A percentile compares a stretch with the other conserved stretches of the same genome.
These are phyloP conservation scores for Nymphalis c-album DNA, from an alignment of 2,888 invertebrate species.

Conservation along the genomic window DNA sequence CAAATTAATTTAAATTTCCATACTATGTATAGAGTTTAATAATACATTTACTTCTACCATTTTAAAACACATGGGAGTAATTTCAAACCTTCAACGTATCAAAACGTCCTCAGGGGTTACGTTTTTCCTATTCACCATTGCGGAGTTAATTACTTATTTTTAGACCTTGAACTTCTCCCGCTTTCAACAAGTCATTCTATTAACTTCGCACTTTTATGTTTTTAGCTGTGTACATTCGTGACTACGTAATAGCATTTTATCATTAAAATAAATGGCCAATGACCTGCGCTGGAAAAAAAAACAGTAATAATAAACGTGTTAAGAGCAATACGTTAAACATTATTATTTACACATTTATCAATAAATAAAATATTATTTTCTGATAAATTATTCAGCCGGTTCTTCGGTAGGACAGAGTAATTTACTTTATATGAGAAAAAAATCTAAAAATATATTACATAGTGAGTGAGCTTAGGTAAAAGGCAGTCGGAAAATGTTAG, in stretches of 20 bases:
- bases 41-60: not conserved
- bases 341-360: too few relatives aligned
- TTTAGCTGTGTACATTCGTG: not conserved
- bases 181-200: not conserved
- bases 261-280: too few relatives aligned
- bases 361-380: too few relatives aligned
- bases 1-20: not conserved
- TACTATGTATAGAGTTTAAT: not conserved
- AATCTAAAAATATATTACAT: too few relatives aligned
- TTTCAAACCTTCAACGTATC: not conserved
- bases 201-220: not conserved
- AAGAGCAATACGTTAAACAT: too few relatives aligned
- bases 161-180: slow-evolving; percentile 1
- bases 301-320: too few relatives aligned
- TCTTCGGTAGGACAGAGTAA: too few relatives aligned
- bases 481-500: too few relatives aligned
- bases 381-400: too few relatives aligned
- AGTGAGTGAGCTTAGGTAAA: too few relatives aligned
- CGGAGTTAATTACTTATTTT: slow-evolving; percentile 3
- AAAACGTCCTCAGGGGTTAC: not conserved
- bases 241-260: not conserved
- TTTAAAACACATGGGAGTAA: not conserved
- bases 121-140: not conserved
- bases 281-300: too few relatives aligned
- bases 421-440: too few relatives aligned